Base-by-base conservation (phyloP, 2,797 vertebrate species). In the Aldrovandia affinis region DNA sequence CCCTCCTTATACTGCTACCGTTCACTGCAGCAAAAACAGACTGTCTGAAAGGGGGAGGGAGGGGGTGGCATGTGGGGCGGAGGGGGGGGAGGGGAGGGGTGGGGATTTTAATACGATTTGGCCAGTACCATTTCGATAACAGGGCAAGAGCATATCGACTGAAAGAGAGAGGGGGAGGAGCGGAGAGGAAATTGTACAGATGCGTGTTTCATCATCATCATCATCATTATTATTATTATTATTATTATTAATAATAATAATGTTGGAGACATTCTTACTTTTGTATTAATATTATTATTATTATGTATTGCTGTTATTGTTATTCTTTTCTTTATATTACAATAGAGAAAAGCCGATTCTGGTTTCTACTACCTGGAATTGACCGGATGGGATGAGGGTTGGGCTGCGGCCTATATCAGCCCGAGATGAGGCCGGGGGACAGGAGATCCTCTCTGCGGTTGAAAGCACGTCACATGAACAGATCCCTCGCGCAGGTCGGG, bases 11-110 rank as follows among this genome's bases (percentile, higher is more conserved):
- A 93, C 93, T 87, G 92, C 93, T 92, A 93, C 93, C 94, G 94
- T 92, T 95, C 94, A 96, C 95, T 96, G 95, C 95, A 96, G 95
- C 94, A 96, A 95, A 95, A 95, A 93, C 93, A 95, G 94, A 94
- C 94, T 92, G 94, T 94, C 92, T 93, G 93, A 92, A 92, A 92
- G 91, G 89, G 88, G 89, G 88, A 89, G 91, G 90, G 88, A 68
- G 82, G 73, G 86, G 90, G 89, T 86, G 89, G 86, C 89, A 88
- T 87, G 79, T 84, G 88, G 81, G 86, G 82, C 81, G 81, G 85
- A 78, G 86, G 54, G 83, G 22, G 81, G 89, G 86, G 54, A 82
- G 22, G 81, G 89, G 81, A 68, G 84, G 88, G 89, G 90, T 85
- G 90, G 89, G 92, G 90, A 88, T 91, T 92, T 95, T 95, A 96